Percentiles rank a stretch among this genome's conserved stretches.
Evolutionary conservation across 2,113 vertebrate species (phyloP).

Genomic region (Myotis davidii): DNA sequence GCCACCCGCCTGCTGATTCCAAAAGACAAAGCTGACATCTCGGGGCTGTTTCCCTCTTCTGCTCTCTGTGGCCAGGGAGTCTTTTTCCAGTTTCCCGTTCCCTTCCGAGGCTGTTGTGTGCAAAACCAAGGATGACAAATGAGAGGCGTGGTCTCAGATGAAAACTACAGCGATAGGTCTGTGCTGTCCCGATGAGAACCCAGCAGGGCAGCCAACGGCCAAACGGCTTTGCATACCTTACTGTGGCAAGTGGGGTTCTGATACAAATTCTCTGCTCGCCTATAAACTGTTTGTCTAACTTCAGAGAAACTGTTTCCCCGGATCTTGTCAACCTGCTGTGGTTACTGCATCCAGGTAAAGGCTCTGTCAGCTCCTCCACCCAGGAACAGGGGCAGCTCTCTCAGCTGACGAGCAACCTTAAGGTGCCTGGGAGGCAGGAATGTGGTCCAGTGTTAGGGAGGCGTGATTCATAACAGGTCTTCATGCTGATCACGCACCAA

Average conservation of each 20-base stretch:
- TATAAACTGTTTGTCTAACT: neutral
- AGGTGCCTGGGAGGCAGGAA: neutral
- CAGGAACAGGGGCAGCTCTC: neutral
- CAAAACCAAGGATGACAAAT: constrained; percentile 44
- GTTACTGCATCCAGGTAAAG: neutral
- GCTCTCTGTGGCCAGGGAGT: constrained; percentile 73
- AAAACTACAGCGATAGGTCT: constrained; percentile 3
- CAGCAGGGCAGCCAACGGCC: neutral
- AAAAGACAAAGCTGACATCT: constrained; percentile 80
- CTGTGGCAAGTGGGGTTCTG: neutral
- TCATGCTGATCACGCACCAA: neutral
- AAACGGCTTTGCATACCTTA: neutral
- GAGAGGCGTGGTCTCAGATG: constrained; percentile 50
- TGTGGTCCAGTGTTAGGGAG: neutral
- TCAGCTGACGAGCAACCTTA: neutral
- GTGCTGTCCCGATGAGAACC: neutral
- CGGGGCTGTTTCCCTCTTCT: constrained; percentile 79
- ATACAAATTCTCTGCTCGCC: neutral
- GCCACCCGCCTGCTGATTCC: constrained; percentile 75
- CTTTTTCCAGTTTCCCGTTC: constrained; percentile 84
- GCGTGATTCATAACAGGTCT: neutral
- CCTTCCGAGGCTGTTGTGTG: constrained; percentile 75
- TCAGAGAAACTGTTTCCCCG: neutral
- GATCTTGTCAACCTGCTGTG: neutral
- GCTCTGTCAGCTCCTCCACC: neutral